Base-by-base conservation (phyloP, 1,140 invertebrate species). In the Phymastichus coffea region DNA sequence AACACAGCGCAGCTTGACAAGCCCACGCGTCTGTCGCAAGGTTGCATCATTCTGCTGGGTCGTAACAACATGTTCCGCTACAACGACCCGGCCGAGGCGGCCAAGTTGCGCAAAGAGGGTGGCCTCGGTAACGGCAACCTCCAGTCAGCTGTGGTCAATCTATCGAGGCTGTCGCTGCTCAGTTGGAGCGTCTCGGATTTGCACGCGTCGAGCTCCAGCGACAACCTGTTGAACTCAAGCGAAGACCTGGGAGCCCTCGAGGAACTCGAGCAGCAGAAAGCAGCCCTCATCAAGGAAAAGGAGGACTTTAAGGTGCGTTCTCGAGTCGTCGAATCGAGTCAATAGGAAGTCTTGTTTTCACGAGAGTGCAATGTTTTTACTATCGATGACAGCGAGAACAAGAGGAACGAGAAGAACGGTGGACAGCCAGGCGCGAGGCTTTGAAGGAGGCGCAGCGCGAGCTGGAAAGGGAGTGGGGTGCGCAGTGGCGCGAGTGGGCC, bases 41-140 rank as follows among this genome's bases (percentile, higher is more conserved):
- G 90, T 33, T 91, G 88, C 71, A 90, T 94, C 25, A 88, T 97
- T 26, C 78, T 94, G 23, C 81, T 97, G 17, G 94, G 94, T 2
- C 86, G 90, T 61, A 93, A 91, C 37, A 94, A 94, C 74, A 94
- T 95, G 84, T 96, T 96, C 77, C 87, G 93, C 30, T 95, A 93
- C 75, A 96, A 95, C 78, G 92, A 96, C 82, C 94, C 94, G 22
- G 89, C 84, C 0, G 93, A 95, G 75, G 93, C 92, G 12, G 92
- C 92, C 12, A 90, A 92, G 73, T 77, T 95, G 41, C 84, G 92
- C 33, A 88, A 88, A 77, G 82, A 86, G 72, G 85, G 86, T 69
- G 82, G 84, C 57, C 72, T 76, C 17, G 75, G 76, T 23, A 80
- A 80, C 57, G 79, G 77, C 22, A 80, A 80, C 53, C 64, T 80